phyloP scores from a whole-genome alignment of 1,140 invertebrate genomes.

The Tenebrio molitor region DNA sequence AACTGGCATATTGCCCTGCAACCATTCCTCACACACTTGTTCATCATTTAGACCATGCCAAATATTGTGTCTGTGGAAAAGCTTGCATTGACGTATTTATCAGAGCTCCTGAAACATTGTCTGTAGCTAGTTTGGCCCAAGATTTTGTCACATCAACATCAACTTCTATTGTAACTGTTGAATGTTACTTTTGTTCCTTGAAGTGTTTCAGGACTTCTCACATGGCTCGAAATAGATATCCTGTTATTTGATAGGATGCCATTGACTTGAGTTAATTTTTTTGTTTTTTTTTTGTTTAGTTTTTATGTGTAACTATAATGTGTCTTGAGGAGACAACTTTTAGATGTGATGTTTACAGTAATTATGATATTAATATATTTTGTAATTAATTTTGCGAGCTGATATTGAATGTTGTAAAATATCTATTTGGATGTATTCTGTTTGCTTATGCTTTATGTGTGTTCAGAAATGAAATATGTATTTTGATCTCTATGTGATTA shows the following conservation, averaged over 20 bases:
- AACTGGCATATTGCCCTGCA: slow-evolving; percentile 71
- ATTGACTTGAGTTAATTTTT: slow-evolving; percentile 61
- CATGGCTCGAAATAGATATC: slow-evolving; percentile 54
- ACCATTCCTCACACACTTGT: slow-evolving; percentile 73
- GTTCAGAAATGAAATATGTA: neutral
- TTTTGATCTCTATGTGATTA: slow-evolving; percentile 3
- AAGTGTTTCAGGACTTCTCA: slow-evolving; percentile 67
- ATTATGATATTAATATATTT: neutral
- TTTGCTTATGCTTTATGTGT: neutral
- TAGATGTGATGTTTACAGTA: slow-evolving; percentile 1
- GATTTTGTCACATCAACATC: slow-evolving; percentile 66
- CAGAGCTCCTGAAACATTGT: slow-evolving; percentile 64
- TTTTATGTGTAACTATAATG: neutral
- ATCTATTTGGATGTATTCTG: slow-evolving; percentile 9
- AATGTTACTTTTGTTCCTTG: slow-evolving; percentile 74
- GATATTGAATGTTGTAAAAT: slow-evolving; percentile 7
- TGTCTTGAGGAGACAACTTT: neutral
- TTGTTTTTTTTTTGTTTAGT: neutral
- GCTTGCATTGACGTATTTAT: slow-evolving; percentile 71
- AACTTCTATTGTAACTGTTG: slow-evolving; percentile 67
- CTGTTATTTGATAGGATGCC: slow-evolving; percentile 65
- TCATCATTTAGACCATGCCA: slow-evolving; percentile 72
- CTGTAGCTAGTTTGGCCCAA: slow-evolving; percentile 66
- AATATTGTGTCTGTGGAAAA: slow-evolving; percentile 74
- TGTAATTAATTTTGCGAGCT: neutral